These are phyloP conservation scores for Podarcis muralis DNA, from an alignment of 2,113 vertebrate genomes.

Conservation along the genomic window DNA sequence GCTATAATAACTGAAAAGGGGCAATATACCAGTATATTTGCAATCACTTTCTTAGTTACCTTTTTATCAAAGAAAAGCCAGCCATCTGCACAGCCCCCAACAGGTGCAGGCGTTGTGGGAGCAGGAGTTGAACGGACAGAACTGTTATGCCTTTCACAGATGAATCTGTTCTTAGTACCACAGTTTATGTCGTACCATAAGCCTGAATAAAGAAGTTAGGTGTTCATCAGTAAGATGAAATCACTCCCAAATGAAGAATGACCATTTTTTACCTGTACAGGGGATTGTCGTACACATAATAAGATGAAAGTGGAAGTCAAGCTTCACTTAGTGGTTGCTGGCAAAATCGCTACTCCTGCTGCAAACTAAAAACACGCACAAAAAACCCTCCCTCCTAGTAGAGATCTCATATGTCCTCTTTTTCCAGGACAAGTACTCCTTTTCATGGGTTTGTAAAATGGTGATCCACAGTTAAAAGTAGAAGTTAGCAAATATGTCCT, in stretches of 20 bases:
- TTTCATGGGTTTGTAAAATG: too few relatives aligned
- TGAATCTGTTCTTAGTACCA: slow-evolving; percentile 81
- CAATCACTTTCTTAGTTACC: slow-evolving; percentile 67
- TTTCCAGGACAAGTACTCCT: too few relatives aligned
- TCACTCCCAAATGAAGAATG: neutral
- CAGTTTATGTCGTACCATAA: slow-evolving; percentile 97
- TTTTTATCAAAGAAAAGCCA: slow-evolving; percentile 86
- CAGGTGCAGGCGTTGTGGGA: slow-evolving; percentile 71
- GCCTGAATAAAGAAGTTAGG: slow-evolving; percentile 73
- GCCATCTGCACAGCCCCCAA: slow-evolving; percentile 84
- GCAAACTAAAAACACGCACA: too few relatives aligned
- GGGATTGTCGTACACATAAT: too few relatives aligned
- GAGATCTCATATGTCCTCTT: too few relatives aligned
- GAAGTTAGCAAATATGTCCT: too few relatives aligned
- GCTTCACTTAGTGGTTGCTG: neutral
- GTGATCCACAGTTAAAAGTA: too few relatives aligned
- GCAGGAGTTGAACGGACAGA: slow-evolving; percentile 77
- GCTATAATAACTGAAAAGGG: too few relatives aligned
- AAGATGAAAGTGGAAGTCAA: neutral
- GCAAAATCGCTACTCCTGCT: too few relatives aligned
- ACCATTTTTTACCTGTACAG: too few relatives aligned
- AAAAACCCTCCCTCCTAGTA: too few relatives aligned
- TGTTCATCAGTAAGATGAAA: neutral
- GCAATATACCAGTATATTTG: neutral
- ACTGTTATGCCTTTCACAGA: slow-evolving; percentile 87